These are phyloP conservation scores for Trachops cirrhosus DNA, from an alignment of 2,797 vertebrate genomes.

Conservation along the genomic window DNA sequence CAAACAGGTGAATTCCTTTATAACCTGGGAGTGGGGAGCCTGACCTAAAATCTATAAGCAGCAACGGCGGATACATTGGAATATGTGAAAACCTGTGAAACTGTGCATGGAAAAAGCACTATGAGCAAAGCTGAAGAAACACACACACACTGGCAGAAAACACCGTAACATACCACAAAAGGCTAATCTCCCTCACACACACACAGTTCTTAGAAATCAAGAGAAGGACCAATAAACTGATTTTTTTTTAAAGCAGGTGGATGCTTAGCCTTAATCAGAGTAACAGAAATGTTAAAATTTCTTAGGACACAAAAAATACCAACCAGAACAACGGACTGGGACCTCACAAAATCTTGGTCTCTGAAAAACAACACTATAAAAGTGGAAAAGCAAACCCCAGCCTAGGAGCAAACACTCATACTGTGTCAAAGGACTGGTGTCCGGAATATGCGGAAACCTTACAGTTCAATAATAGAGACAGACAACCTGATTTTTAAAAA, in stretches of 20 bases:
- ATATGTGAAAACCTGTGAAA: not conserved
- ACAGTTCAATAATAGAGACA: not conserved
- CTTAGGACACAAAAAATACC: not conserved
- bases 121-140: not conserved
- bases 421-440: not conserved
- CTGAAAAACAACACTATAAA: not conserved
- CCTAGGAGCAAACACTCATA: not conserved
- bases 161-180: not conserved
- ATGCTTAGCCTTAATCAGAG: not conserved
- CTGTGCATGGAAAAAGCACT: not conserved
- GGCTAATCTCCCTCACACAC: not conserved
- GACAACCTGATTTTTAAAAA: not conserved
- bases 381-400: not conserved
- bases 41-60: not conserved
- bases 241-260: not conserved
- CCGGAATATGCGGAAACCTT: not conserved
- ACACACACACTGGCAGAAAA: not conserved
- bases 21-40: not conserved
- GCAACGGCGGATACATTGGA: not conserved
- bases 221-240: not conserved
- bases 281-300: not conserved
- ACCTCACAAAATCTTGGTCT: not conserved
- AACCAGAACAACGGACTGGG: not conserved
- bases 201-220: not conserved
- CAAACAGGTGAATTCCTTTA: not conserved